Percentiles rank a stretch among this genome's conserved stretches.
Evolutionary conservation across 2,888 invertebrate genomes (phyloP).

Genomic region (Bombyx huttoni): DNA sequence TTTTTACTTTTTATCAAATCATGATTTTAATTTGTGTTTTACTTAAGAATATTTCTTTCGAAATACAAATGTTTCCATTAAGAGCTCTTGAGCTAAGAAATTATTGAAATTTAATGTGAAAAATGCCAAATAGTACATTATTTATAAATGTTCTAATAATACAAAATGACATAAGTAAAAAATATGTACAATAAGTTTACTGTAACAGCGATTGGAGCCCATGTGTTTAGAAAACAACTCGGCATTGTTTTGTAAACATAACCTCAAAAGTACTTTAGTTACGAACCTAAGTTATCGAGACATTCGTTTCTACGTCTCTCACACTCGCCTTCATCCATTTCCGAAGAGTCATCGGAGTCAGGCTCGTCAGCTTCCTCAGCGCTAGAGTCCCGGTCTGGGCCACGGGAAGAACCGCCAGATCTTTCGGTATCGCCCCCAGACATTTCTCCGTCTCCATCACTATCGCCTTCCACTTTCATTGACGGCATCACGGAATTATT

Average conservation of each 20-base stretch:
- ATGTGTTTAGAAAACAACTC: background rate
- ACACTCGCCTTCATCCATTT: constrained; percentile 94
- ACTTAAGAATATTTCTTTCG: too few species aligned
- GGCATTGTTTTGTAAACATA: constrained; percentile 65
- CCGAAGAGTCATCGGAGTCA: constrained; percentile 88
- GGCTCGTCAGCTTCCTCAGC: constrained; percentile 84
- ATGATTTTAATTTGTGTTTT: too few species aligned
- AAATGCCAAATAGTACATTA: too few species aligned
- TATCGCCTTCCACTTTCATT: constrained; percentile 77
- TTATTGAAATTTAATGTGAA: too few species aligned
- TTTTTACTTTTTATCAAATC: too few species aligned
- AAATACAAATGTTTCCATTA: too few species aligned
- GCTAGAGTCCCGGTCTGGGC: constrained; percentile 78
- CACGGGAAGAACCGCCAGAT: constrained; percentile 77
- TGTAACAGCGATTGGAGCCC: background rate
- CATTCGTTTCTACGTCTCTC: constrained; percentile 87
- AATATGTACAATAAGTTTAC: too few species aligned
- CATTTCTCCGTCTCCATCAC: constrained; percentile 75
- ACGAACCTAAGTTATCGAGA: constrained; percentile 81
- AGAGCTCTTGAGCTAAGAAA: too few species aligned
- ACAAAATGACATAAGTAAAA: too few species aligned
- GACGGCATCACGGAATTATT: constrained; percentile 69
- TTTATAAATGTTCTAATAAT: too few species aligned
- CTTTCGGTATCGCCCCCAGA: constrained; percentile 80
- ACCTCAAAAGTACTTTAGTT: constrained; percentile 32